Percentiles rank a stretch among this genome's conserved stretches.
Conservation (phyloP, 2,888 invertebrate genomes). For the Automeris io region DNA sequence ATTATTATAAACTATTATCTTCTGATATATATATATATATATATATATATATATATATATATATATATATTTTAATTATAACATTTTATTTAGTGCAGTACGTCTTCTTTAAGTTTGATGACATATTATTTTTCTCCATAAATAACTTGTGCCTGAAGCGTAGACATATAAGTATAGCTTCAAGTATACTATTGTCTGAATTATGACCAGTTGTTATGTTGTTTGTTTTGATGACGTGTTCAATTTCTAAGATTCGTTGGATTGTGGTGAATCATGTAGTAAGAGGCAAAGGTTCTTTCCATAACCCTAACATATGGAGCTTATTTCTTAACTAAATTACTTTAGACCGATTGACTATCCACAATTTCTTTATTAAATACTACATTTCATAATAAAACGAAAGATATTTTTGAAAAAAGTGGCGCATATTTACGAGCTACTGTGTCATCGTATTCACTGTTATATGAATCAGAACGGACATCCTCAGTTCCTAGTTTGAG, state of each 20-base stretch:
- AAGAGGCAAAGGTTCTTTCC: conserved; percentile 60
- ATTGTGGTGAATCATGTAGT: conserved; percentile 65
- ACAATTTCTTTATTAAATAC: conserved; percentile 26
- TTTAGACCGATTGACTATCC: conserved; percentile 32
- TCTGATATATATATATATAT: too few relatives aligned
- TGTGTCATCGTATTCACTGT: conserved; percentile 3
- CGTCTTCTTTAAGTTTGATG: too few relatives aligned
- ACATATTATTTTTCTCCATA: too few relatives aligned
- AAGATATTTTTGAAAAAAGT: not conserved
- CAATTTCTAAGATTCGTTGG: conserved; percentile 45
- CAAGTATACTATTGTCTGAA: too few relatives aligned
- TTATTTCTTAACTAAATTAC: conserved; percentile 47
- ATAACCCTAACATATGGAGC: conserved; percentile 59
- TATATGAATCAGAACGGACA: conserved; percentile 43
- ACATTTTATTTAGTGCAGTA: too few relatives aligned
- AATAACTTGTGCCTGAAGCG: too few relatives aligned
- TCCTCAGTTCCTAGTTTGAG: conserved; percentile 51
- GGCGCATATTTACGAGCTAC: not conserved
- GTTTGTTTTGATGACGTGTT: conserved; percentile 33
- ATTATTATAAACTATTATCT: too few relatives aligned
- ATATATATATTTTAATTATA: too few relatives aligned
- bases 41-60: too few relatives aligned
- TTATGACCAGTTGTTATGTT: too few relatives aligned
- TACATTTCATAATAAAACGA: not conserved
- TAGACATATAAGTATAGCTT: too few relatives aligned